These are phyloP conservation scores for Caenorhabditis zanzibari DNA, from an alignment of 2,888 invertebrate genomes.

Conservation along the genomic window DNA sequence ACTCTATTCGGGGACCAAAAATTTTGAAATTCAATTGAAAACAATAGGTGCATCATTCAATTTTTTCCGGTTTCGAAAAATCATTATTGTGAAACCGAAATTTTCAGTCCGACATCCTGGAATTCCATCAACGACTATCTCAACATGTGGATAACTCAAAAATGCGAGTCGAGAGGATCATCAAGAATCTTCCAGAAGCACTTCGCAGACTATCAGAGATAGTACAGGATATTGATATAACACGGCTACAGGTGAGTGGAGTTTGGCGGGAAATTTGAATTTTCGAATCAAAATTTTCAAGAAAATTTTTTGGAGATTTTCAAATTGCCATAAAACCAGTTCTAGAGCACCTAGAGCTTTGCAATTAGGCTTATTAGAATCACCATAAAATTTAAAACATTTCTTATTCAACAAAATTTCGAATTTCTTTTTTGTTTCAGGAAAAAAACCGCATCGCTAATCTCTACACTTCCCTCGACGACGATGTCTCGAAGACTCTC, in stretches of 20 bases:
- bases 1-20: too few species aligned
- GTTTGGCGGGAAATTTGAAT: not conserved
- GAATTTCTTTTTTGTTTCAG: slow-evolving; percentile 17
- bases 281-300: not conserved
- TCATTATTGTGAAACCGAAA: not conserved
- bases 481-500: slow-evolving; percentile 60
- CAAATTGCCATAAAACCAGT: too few species aligned
- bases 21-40: too few species aligned
- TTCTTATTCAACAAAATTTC: too few species aligned
- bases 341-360: too few species aligned
- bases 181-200: slow-evolving; percentile 59
- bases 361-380: too few species aligned
- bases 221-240: slow-evolving; percentile 60
- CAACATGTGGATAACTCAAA: slow-evolving; percentile 62
- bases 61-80: too few species aligned
- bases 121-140: slow-evolving; percentile 58
- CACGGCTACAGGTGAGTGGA: slow-evolving; percentile 50
- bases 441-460: slow-evolving; percentile 60
- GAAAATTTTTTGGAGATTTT: too few species aligned
- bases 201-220: slow-evolving; percentile 54
- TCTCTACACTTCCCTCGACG: slow-evolving; percentile 53
- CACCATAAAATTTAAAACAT: too few species aligned
- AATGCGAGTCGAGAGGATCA: slow-evolving; percentile 50
- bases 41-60: too few species aligned
- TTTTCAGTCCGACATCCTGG: slow-evolving; percentile 45